phyloP scores from a whole-genome alignment of 2,797 vertebrate species.

The Pipistrellus nathusii region DNA sequence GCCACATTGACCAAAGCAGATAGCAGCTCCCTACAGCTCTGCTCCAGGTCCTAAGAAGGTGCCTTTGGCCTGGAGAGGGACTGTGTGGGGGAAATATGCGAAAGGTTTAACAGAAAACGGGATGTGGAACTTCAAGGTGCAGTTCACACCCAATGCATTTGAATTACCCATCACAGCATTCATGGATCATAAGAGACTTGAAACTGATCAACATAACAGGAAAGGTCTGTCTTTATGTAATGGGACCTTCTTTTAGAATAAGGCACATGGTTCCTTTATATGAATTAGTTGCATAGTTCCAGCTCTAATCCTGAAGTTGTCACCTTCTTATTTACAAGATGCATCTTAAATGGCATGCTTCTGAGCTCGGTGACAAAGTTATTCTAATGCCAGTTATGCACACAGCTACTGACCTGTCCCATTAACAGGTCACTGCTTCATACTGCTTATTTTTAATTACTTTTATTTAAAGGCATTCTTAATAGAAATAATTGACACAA shows the following conservation, averaged over 20 bases:
- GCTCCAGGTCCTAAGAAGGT: constrained; percentile 89
- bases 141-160: constrained; percentile 88
- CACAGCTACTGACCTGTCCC: constrained; percentile 17
- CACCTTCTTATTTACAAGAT: neutral
- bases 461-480: constrained; percentile 79
- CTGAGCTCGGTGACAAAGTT: neutral
- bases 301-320: neutral
- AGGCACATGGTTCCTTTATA: neutral
- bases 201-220: neutral
- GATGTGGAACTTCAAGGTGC: constrained; percentile 91
- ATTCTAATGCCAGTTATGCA: neutral
- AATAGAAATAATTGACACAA: constrained; percentile 75
- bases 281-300: neutral
- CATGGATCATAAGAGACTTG: constrained; percentile 10
- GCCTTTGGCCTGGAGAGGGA: constrained; percentile 94
- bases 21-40: constrained; percentile 91
- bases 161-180: neutral
- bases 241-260: neutral
- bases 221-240: neutral
- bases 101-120: constrained; percentile 94
- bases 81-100: constrained; percentile 92
- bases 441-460: constrained; percentile 76
- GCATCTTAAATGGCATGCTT: neutral
- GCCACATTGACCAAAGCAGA: constrained; percentile 93
- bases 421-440: constrained; percentile 67